phyloP scores from a whole-genome alignment of 2,113 vertebrate species.

The Cinclus mexicanus region DNA sequence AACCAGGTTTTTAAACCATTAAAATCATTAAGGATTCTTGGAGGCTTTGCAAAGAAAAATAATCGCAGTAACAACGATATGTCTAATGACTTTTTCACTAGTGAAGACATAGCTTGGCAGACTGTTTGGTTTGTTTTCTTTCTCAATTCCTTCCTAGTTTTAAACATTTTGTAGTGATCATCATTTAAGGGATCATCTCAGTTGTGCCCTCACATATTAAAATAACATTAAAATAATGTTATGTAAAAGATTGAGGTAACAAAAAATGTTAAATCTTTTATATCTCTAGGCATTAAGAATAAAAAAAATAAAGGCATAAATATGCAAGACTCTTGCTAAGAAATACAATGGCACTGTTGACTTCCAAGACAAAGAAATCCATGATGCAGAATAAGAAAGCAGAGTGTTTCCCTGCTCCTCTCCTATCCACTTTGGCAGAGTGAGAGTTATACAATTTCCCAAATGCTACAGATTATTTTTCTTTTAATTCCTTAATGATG shows the following conservation, averaged over 20 bases:
- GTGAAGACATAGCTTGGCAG: neutral
- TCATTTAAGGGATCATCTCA: neutral
- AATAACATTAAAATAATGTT: neutral
- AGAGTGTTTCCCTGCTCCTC: neutral
- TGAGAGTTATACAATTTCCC: neutral
- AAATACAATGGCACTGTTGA: neutral
- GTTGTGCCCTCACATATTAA: neutral
- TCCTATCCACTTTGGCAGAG: neutral
- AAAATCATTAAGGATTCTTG: neutral
- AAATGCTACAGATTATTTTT: neutral
- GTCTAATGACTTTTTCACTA: neutral
- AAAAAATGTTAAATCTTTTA: neutral
- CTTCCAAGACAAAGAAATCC: neutral
- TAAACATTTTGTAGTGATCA: neutral
- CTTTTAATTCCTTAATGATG: neutral
- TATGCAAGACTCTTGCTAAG: neutral
- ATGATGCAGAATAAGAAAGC: neutral
- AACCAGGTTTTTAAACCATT: slow-evolving; percentile 27
- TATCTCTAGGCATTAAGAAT: neutral
- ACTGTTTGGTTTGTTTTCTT: neutral
- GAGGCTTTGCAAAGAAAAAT: slow-evolving; percentile 34
- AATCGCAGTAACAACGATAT: neutral
- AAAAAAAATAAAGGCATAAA: neutral
- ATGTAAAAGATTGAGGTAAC: neutral
- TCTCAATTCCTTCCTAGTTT: neutral